These are phyloP conservation scores for Bubo blakistoni DNA, from an alignment of 2,113 vertebrate species.

Conservation along the genomic window DNA sequence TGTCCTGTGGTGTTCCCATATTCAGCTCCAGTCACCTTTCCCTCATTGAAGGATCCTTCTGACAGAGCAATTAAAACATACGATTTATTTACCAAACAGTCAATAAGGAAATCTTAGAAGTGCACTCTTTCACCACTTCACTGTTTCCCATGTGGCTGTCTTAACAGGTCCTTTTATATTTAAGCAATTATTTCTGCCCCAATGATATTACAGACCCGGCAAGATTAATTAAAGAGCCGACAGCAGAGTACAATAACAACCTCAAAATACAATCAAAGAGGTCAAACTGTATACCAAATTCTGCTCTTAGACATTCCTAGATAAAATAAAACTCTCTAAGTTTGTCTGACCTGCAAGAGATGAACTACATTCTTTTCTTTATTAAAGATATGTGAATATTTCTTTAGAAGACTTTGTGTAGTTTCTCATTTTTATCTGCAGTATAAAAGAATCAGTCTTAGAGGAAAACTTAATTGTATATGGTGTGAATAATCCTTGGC, in stretches of 20 bases:
- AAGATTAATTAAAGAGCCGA: constrained; percentile 28
- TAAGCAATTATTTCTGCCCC: constrained; percentile 49
- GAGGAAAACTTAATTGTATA: constrained; percentile 54
- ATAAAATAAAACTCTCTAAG: background rate
- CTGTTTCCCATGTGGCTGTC: constrained; percentile 25
- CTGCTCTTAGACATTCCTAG: background rate
- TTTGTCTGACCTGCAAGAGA: background rate
- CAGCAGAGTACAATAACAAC: constrained; percentile 35
- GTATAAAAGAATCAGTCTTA: constrained; percentile 39
- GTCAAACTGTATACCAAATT: background rate
- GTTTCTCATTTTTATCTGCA: constrained; percentile 36
- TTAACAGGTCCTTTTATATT: constrained; percentile 42
- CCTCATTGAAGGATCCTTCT: constrained; percentile 62
- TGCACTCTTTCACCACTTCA: constrained; percentile 26
- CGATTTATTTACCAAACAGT: constrained; percentile 68
- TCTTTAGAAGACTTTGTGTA: constrained; percentile 13
- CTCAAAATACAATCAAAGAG: background rate
- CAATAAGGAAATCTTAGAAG: constrained; percentile 48
- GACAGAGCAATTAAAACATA: constrained; percentile 72
- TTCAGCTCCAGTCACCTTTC: constrained; percentile 69
- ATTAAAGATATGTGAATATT: background rate
- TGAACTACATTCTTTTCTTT: constrained; percentile 12
- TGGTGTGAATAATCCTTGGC: constrained; percentile 42
- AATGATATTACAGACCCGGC: background rate
- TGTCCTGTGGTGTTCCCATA: constrained; percentile 68